Evolutionary conservation across 2,888 invertebrate species (phyloP).

Genomic region (Lissocephala sabroskyi): DNA sequence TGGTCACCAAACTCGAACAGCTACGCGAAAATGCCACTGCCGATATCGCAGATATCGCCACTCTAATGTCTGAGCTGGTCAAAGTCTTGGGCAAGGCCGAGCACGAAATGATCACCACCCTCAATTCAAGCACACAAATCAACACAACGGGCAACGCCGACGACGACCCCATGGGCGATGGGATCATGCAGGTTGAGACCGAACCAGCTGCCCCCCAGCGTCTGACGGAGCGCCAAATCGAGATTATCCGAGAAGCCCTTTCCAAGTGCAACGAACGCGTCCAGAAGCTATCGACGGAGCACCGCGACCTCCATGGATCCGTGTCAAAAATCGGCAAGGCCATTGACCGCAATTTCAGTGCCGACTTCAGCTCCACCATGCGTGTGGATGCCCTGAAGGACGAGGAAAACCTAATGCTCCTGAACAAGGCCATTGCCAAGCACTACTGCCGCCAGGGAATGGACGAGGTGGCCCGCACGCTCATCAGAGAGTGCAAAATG

Average conservation of each 20-base stretch:
- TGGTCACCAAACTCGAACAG: constrained; percentile 68
- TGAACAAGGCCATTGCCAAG: constrained; percentile 94
- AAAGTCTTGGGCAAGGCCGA: constrained; percentile 60
- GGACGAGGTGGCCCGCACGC: constrained; percentile 90
- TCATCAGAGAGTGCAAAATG: constrained; percentile 73
- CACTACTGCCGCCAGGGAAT: constrained; percentile 96
- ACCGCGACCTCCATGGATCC: constrained; percentile 81
- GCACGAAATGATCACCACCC: constrained; percentile 56
- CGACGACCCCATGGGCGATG: constrained; percentile 62
- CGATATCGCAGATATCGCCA: constrained; percentile 67
- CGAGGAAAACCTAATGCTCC: constrained; percentile 76
- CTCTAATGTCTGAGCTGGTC: constrained; percentile 64
- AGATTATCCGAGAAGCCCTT: constrained; percentile 82
- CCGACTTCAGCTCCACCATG: constrained; percentile 91
- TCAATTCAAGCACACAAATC: constrained; percentile 65
- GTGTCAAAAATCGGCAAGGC: constrained; percentile 97
- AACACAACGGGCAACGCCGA: constrained; percentile 48
- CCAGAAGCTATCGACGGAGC: constrained; percentile 87
- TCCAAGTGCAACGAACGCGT: constrained; percentile 87
- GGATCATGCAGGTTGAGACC: constrained; percentile 65
- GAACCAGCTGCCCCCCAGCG: constrained; percentile 76
- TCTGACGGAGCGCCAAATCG: constrained; percentile 80
- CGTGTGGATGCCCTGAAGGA: constrained; percentile 83
- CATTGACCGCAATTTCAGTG: constrained; percentile 94
- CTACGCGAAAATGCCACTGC: constrained; percentile 68